Conservation (phyloP, 2,797 vertebrate genomes). For the Bradypus variegatus region DNA sequence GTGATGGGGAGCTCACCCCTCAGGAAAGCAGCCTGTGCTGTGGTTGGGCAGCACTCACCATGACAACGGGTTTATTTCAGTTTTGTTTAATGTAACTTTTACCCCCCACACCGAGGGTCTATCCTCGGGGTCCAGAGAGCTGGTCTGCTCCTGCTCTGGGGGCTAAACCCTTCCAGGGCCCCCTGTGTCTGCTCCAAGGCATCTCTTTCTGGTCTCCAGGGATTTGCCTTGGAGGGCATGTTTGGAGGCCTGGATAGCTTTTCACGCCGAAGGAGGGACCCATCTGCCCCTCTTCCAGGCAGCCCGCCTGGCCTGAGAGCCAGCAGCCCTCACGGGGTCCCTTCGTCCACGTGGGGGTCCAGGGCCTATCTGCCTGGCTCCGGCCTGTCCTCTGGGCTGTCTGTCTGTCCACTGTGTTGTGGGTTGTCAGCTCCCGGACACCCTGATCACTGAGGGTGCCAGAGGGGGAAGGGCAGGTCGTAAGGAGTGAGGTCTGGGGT, state of each 20-base stretch:
- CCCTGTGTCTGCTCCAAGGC: background rate
- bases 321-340: fast-evolving
- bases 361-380: fast-evolving
- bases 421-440: too few relatives aligned
- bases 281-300: background rate
- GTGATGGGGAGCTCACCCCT: fast-evolving
- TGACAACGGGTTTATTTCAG: fast-evolving
- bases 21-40: fast-evolving
- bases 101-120: fast-evolving
- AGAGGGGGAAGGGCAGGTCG: fast-evolving
- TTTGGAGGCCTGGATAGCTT: background rate
- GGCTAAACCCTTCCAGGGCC: fast-evolving
- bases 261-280: too few relatives aligned
- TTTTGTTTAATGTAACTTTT: fast-evolving
- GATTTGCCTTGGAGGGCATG: background rate
- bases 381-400: background rate
- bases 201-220: background rate
- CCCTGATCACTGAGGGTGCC: fast-evolving
- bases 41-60: fast-evolving
- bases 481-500: background rate
- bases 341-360: fast-evolving
- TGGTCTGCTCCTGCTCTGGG: fast-evolving
- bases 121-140: background rate
- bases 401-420: too few relatives aligned
- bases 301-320: background rate